Conservation (phyloP, 1,140 invertebrate genomes). For the Pseudobourletiella spinata region DNA sequence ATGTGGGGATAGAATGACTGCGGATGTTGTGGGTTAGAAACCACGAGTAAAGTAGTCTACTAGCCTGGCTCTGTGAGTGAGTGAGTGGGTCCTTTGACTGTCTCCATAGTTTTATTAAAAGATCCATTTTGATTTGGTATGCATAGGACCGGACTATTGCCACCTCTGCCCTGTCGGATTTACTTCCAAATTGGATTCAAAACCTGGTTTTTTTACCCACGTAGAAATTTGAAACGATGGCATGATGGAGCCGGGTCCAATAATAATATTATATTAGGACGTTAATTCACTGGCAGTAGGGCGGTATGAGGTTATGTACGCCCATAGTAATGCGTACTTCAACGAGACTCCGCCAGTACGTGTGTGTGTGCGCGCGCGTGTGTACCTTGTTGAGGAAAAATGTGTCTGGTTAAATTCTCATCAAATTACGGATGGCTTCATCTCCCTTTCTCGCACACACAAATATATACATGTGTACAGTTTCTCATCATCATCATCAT, state of each 20-base stretch:
- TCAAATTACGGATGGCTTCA: background rate
- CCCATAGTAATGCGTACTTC: no score
- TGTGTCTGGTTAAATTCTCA: background rate
- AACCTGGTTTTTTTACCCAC: background rate
- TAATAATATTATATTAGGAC: no score
- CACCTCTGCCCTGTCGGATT: background rate
- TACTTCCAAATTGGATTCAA: conserved; percentile 4
- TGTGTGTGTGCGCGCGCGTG: no score
- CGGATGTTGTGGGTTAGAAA: background rate
- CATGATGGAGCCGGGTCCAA: no score
- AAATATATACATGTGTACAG: no score
- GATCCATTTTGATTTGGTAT: conserved; percentile 5
- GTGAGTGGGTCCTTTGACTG: background rate
- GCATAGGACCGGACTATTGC: background rate
- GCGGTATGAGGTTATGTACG: no score
- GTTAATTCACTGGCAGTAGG: no score
- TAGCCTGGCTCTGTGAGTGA: background rate
- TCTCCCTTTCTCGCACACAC: no score
- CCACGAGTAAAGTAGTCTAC: background rate
- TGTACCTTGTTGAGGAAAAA: no score
- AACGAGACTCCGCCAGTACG: no score
- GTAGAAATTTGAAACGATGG: background rate
- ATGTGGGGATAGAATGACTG: no score
- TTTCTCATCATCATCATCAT: background rate
- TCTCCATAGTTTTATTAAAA: conserved; percentile 1